phyloP scores from a whole-genome alignment of 2,888 invertebrate species.

The Folsomia candida region DNA sequence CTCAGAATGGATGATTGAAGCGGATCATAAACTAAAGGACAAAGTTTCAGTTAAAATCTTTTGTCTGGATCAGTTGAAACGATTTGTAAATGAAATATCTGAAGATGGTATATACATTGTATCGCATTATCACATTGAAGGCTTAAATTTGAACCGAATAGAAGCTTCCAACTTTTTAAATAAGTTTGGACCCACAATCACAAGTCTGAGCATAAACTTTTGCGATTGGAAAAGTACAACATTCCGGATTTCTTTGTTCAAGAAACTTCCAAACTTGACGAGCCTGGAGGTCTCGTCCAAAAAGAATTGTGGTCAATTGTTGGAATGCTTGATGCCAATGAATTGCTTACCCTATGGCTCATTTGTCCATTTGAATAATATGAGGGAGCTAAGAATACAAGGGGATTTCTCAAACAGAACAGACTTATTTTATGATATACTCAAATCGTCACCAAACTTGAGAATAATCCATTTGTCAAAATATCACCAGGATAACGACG shows the following conservation, averaged over 20 bases:
- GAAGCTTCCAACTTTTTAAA: slow-evolving; percentile 2
- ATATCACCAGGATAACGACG: slow-evolving; percentile 9
- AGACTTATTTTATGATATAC: slow-evolving; percentile 28
- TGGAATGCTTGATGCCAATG: slow-evolving; percentile 17
- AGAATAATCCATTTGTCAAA: slow-evolving; percentile 18
- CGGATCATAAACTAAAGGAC: slow-evolving; percentile 5
- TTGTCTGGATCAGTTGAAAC: slow-evolving; percentile 6
- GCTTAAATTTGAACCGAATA: background rate
- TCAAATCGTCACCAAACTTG: slow-evolving; percentile 18
- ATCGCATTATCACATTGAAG: background rate
- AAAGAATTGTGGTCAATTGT: slow-evolving; percentile 3
- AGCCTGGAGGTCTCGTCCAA: slow-evolving; percentile 11
- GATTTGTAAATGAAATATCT: slow-evolving; percentile 5
- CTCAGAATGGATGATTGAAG: slow-evolving; percentile 23
- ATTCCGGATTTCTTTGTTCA: slow-evolving; percentile 22
- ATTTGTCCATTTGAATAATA: slow-evolving; percentile 8
- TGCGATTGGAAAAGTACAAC: slow-evolving; percentile 21
- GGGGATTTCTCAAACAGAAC: slow-evolving; percentile 29
- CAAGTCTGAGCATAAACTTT: slow-evolving; percentile 9
- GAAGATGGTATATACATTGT: background rate
- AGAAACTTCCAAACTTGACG: slow-evolving; percentile 19
- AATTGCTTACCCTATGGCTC: background rate
- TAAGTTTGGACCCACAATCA: slow-evolving; percentile 10
- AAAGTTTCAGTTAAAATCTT: slow-evolving; percentile 13
- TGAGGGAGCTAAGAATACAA: slow-evolving; percentile 16